Base-by-base conservation (phyloP, 2,113 vertebrate genomes). In the Machaerirhynchus nigripectus region DNA sequence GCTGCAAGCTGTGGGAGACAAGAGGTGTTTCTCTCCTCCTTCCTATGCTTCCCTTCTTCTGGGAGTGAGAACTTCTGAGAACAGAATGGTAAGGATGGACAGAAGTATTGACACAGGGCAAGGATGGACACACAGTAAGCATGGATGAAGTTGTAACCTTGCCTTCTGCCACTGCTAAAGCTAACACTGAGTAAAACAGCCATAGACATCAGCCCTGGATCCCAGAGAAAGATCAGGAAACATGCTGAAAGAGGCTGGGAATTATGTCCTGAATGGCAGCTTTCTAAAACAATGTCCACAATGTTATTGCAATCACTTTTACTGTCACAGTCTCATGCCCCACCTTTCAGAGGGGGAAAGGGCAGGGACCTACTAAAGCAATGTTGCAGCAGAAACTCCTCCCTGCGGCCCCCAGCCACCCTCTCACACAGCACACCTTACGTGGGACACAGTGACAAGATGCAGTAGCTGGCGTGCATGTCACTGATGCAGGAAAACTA, bases 381-480 rank as follows among this genome's bases (percentile, higher is more conserved):
- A 4, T 5, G 17, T 2, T 35, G 19, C 4, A 60, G 53, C 75
- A 88, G 46, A 65, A 76, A 33, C 37, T 33, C 9, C 31, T 56
- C 28, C 56, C 22, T 0, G 0, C 28, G 69, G 40, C 13, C 26
- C 26, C 17, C 42, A 56, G 64, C 23, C 60, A 52, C n/a, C 21
- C 23, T 6, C 49, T 70, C 42, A 11, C 17, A 18, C 23, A 56
- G 50, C 69, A 52, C 26, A 50, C 28, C 37, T 52, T n/a, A 13
- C 1, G 0, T 2, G 57, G 57, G 57, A 46, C 65, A 47, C 3
- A 2, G 31, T 0, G 1, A 39, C 22, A 37, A 47, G 31, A 30
- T 0, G 1, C n/a, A 40, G 79, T 28, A 71, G 53, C 31, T 23
- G 73, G 23, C 1, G 1, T 3, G 21, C 53, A 18, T 5, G 3